A percentile compares a stretch with the other conserved stretches of the same genome.
phyloP scores from a whole-genome alignment of 2,888 invertebrate genomes.

The Drosophila ezoana region DNA sequence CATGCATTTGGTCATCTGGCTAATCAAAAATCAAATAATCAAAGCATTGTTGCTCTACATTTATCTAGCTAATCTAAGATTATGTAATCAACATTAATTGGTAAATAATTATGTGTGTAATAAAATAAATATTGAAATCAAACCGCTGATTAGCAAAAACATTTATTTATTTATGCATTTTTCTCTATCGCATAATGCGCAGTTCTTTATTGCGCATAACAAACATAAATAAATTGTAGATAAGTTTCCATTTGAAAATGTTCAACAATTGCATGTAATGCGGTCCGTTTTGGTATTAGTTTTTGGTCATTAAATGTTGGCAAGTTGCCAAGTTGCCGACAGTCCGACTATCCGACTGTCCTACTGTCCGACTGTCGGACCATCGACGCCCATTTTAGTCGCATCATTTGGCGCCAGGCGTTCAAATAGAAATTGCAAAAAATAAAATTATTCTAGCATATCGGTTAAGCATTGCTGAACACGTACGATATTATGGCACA shows the following conservation, averaged over 20 bases:
- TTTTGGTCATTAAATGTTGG: slow-evolving; percentile 61
- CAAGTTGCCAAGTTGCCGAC: slow-evolving; percentile 38
- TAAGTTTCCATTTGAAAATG: slow-evolving; percentile 59
- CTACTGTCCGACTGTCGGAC: slow-evolving; percentile 13
- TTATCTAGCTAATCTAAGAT: not conserved
- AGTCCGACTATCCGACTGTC: slow-evolving; percentile 4
- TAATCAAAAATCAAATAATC: no score
- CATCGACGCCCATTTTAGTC: slow-evolving; percentile 42
- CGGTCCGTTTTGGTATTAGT: slow-evolving; percentile 45
- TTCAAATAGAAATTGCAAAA: slow-evolving; percentile 40
- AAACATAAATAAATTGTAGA: slow-evolving; percentile 44
- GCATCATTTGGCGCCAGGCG: slow-evolving; percentile 56
- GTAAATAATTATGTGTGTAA: slow-evolving; percentile 17
- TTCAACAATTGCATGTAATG: slow-evolving; percentile 42
- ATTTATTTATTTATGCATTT: not conserved
- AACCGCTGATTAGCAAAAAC: slow-evolving; percentile 21
- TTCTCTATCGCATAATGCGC: slow-evolving; percentile 5
- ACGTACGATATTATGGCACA: slow-evolving; percentile 48
- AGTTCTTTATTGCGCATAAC: slow-evolving; percentile 5
- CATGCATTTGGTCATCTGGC: no score
- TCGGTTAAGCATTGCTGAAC: slow-evolving; percentile 58
- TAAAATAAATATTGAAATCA: slow-evolving; percentile 17
- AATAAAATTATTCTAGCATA: slow-evolving; percentile 58
- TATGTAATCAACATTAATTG: slow-evolving; percentile 19
- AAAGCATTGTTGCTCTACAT: not conserved